Percentiles rank a stretch among this genome's conserved stretches.
Evolutionary conservation across 2,888 invertebrate genomes (phyloP).

Genomic region (Neoscelio sp.): DNA sequence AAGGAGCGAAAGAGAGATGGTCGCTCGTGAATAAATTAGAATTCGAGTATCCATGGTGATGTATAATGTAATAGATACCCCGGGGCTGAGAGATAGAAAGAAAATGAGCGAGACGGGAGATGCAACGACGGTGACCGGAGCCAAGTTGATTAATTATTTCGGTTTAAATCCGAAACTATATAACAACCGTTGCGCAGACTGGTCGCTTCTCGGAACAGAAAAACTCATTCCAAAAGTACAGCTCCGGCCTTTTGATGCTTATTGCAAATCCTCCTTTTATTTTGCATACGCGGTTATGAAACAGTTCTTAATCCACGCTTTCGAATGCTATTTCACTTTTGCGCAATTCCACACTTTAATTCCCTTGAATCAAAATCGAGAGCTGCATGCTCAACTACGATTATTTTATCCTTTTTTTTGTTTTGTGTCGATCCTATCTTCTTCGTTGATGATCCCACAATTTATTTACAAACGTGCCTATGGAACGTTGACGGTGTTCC

Average conservation of each 20-base stretch:
- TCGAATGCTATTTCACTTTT: constrained; percentile 2
- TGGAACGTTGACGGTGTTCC: constrained; percentile 73
- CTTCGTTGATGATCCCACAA: constrained; percentile 61
- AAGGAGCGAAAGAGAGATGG: constrained; percentile 56
- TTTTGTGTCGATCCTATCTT: constrained; percentile 47
- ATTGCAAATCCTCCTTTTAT: constrained; percentile 21
- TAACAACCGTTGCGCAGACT: constrained; percentile 75
- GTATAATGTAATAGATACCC: constrained; percentile 82
- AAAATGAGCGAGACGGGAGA: constrained; percentile 60
- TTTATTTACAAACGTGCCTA: constrained; percentile 58
- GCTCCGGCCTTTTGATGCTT: constrained; percentile 6
- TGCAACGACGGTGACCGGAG: constrained; percentile 71
- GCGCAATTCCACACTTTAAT: background rate
- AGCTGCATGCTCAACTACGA: background rate
- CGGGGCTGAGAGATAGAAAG: constrained; percentile 62
- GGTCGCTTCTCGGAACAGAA: constrained; percentile 77
- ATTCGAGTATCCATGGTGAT: constrained; percentile 81
- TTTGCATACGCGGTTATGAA: constrained; percentile 14
- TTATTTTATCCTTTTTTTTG: constrained; percentile 15
- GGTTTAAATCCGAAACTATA: constrained; percentile 77
- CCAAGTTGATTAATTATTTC: constrained; percentile 82
- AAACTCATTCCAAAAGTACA: constrained; percentile 72
- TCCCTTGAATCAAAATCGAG: constrained; percentile 18
- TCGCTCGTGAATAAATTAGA: constrained; percentile 81
- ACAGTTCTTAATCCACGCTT: constrained; percentile 18